These are phyloP conservation scores for Papilio helenus DNA, from an alignment of 1,140 invertebrate species.

Conservation along the genomic window DNA sequence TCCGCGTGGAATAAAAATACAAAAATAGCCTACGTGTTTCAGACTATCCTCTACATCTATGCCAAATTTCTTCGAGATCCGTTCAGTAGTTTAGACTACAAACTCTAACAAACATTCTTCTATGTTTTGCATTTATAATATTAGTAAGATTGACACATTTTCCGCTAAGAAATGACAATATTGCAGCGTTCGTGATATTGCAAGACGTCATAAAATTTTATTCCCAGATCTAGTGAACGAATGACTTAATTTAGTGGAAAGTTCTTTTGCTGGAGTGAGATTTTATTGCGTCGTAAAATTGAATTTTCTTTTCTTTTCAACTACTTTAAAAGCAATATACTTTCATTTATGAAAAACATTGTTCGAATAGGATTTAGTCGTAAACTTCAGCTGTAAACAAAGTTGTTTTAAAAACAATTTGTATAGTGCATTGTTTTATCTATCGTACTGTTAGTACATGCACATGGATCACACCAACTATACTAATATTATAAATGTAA, in stretches of 20 bases:
- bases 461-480: no score
- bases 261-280: conserved; percentile 11
- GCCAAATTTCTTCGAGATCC: no score
- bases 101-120: no score
- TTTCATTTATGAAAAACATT: conserved; percentile 20
- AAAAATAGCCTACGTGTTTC: no score
- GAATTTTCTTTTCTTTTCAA: conserved; percentile 15
- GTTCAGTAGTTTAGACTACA: no score
- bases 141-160: background rate
- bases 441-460: background rate
- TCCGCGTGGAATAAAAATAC: no score
- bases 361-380: background rate
- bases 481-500: no score
- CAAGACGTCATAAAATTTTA: conserved; percentile 19
- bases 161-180: conserved; percentile 3
- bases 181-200: conserved; percentile 5
- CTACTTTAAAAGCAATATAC: conserved; percentile 22
- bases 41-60: no score
- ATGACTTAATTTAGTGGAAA: conserved; percentile 28
- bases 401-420: background rate
- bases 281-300: conserved; percentile 29
- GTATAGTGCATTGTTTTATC: background rate
- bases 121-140: no score
- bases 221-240: conserved; percentile 17
- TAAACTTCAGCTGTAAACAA: background rate